phyloP scores from a whole-genome alignment of 1,140 invertebrate genomes.

The Bombus sylvicola region DNA sequence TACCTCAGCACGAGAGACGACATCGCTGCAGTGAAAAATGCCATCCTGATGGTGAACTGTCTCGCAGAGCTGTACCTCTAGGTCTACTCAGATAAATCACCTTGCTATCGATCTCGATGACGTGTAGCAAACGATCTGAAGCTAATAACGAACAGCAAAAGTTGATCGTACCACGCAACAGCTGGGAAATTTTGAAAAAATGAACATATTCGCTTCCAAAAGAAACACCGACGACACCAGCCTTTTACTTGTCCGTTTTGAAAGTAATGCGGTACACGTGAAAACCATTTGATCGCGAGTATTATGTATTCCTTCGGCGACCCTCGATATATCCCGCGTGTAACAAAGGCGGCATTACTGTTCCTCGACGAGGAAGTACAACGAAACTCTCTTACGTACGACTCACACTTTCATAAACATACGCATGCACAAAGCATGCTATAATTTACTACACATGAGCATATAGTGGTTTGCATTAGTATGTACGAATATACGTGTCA shows the following conservation, averaged over 20 bases:
- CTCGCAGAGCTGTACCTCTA: too few species aligned
- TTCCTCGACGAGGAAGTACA: neutral
- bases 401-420: too few species aligned
- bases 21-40: too few species aligned
- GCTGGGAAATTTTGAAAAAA: slow-evolving; percentile 36
- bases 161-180: neutral
- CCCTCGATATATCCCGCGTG: too few species aligned
- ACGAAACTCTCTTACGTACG: neutral
- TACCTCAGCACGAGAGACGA: too few species aligned
- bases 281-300: neutral
- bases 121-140: neutral
- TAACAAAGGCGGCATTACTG: neutral
- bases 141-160: slow-evolving; percentile 47
- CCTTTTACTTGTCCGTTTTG: slow-evolving; percentile 48
- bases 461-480: too few species aligned
- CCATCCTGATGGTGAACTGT: too few species aligned
- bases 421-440: too few species aligned
- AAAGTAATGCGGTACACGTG: slow-evolving; percentile 35
- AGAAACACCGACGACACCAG: slow-evolving; percentile 51
- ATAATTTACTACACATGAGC: too few species aligned
- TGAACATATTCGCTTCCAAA: slow-evolving; percentile 57
- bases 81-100: too few species aligned
- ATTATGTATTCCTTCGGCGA: neutral
- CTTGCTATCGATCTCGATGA: too few species aligned
- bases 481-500: neutral